Conservation (phyloP, 2,797 vertebrate genomes). For the Oophaga sylvatica region DNA sequence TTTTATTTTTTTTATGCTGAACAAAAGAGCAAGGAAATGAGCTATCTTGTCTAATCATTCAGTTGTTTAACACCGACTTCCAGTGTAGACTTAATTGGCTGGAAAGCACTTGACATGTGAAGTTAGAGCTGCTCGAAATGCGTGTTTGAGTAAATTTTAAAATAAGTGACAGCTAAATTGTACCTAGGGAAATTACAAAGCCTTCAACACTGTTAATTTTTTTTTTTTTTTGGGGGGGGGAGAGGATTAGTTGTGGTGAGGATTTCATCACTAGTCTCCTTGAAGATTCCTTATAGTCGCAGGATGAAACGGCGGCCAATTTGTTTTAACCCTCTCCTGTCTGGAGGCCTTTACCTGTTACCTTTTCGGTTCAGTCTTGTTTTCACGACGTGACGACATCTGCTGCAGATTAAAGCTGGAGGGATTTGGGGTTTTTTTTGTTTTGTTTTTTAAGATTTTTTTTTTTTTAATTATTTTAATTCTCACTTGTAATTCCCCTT, state of each 20-base stretch:
- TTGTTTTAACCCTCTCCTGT: constrained; percentile 66
- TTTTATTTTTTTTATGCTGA: constrained; percentile 74
- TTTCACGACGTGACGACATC: constrained; percentile 71
- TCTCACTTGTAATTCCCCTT: constrained; percentile 57
- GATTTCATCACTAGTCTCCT: constrained; percentile 88
- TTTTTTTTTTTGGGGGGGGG: constrained; percentile 39
- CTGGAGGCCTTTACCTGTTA: constrained; percentile 62
- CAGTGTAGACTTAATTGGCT: constrained; percentile 98
- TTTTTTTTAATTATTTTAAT: constrained; percentile 34
- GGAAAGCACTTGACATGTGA: constrained; percentile 99
- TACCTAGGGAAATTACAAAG: constrained; percentile 99
- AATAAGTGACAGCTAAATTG: constrained; percentile 99
- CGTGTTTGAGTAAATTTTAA: constrained; percentile 95
- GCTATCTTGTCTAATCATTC: constrained; percentile 99
- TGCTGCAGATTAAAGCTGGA: constrained; percentile 73
- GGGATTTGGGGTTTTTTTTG: constrained; percentile 66
- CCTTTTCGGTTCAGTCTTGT: constrained; percentile 70
- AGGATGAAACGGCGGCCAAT: constrained; percentile 67
- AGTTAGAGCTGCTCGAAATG: constrained; percentile 96
- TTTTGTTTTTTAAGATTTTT: constrained; percentile 61
- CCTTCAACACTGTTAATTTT: constrained; percentile 98
- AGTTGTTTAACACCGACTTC: constrained; percentile 95
- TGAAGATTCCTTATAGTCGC: constrained; percentile 80
- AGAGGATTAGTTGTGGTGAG: constrained; percentile 82
- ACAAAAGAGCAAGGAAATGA: constrained; percentile 94